These are phyloP conservation scores for Centroberyx gerrardi DNA, from an alignment of 2,797 vertebrate species.

Conservation along the genomic window DNA sequence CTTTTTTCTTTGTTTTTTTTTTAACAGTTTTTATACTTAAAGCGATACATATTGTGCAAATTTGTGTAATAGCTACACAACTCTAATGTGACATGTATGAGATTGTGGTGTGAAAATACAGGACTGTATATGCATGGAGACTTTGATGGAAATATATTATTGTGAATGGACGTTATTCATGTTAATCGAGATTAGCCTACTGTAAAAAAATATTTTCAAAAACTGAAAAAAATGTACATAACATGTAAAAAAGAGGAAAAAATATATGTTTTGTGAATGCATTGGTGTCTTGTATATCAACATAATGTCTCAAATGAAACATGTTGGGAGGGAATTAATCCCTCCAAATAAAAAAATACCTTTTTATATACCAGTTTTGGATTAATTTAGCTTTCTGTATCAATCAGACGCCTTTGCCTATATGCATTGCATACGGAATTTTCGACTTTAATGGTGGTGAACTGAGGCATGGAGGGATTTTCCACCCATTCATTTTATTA, in stretches of 20 bases:
- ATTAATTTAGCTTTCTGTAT: too few relatives aligned
- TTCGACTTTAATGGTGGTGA: not conserved
- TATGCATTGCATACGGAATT: not conserved
- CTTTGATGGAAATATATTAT: constrained; percentile 45
- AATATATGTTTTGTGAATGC: constrained; percentile 83
- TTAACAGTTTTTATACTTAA: constrained; percentile 63
- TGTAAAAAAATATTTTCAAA: constrained; percentile 84
- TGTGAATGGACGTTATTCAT: constrained; percentile 60
- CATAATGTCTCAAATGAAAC: constrained; percentile 86
- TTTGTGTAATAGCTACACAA: constrained; percentile 35
- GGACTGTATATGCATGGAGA: constrained; percentile 70
- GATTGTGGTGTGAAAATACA: constrained; percentile 52
- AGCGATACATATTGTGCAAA: constrained; percentile 37
- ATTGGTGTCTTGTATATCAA: constrained; percentile 87
- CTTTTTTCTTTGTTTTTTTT: constrained; percentile 11
- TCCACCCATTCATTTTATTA: constrained; percentile 33
- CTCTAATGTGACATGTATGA: constrained; percentile 53
- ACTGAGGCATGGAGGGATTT: not conserved
- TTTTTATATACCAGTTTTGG: constrained; percentile 52
- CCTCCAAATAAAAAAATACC: constrained; percentile 61
- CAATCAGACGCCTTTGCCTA: too few relatives aligned
- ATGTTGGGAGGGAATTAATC: constrained; percentile 40
- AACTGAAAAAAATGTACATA: constrained; percentile 87
- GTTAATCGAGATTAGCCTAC: constrained; percentile 75
- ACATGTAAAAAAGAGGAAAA: constrained; percentile 71